phyloP scores from a whole-genome alignment of 2,888 invertebrate species.

The Lasiommata megera region DNA sequence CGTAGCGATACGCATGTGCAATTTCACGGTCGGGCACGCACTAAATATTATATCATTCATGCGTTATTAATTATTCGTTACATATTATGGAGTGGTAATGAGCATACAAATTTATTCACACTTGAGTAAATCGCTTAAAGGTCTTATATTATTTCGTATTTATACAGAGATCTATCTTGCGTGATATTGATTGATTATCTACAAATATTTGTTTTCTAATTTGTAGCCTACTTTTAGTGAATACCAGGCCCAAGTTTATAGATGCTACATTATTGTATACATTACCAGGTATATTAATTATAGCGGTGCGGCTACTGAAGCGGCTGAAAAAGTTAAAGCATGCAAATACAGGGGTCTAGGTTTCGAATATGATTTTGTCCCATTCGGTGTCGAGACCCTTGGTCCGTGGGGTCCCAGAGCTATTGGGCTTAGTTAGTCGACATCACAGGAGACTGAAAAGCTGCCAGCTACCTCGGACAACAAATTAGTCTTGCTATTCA shows the following conservation, averaged over 20 bases:
- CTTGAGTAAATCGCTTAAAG: slow-evolving; percentile 23
- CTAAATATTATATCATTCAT: slow-evolving; percentile 26
- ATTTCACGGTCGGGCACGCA: slow-evolving; percentile 17
- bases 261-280: too few relatives aligned
- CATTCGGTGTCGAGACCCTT: too few relatives aligned
- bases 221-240: background rate
- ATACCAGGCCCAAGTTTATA: background rate
- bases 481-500: too few relatives aligned
- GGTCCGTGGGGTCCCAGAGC: too few relatives aligned
- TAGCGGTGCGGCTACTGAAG: too few relatives aligned
- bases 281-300: too few relatives aligned
- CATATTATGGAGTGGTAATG: slow-evolving; percentile 20
- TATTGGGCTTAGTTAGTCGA: too few relatives aligned
- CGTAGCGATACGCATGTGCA: background rate
- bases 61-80: slow-evolving; percentile 27
- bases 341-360: too few relatives aligned
- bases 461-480: too few relatives aligned
- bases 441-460: too few relatives aligned
- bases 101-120: slow-evolving; percentile 25
- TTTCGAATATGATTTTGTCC: too few relatives aligned
- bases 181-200: background rate
- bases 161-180: background rate
- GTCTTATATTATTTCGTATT: background rate
- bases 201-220: background rate
- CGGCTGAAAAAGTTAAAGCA: too few relatives aligned